These are phyloP conservation scores for Danaus plexippus DNA, from an alignment of 1,140 invertebrate genomes.

Conservation along the genomic window DNA sequence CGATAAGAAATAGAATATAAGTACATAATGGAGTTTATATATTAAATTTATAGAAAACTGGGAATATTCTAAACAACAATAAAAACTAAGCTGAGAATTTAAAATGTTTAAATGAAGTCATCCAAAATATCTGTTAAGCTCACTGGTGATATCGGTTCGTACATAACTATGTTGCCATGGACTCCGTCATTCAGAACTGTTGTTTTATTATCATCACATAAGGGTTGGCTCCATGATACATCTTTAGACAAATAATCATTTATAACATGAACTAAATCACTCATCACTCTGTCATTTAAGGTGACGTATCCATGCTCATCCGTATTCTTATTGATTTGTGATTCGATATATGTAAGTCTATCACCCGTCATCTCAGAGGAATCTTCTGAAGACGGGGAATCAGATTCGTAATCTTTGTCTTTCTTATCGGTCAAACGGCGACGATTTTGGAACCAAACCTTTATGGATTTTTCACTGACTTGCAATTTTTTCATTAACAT, in stretches of 20 bases:
- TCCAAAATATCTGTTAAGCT: slow-evolving; percentile 14
- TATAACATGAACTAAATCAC: slow-evolving; percentile 27
- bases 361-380: slow-evolving; percentile 11
- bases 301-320: slow-evolving; percentile 37
- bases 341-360: slow-evolving; percentile 32
- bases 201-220: no score
- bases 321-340: slow-evolving; percentile 27
- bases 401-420: slow-evolving; percentile 15
- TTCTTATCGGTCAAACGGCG: slow-evolving; percentile 36
- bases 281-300: slow-evolving; percentile 31
- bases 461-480: slow-evolving; percentile 38
- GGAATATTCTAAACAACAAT: no score
- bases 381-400: slow-evolving; percentile 20
- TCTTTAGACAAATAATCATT: slow-evolving; percentile 22
- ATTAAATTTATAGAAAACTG: no score
- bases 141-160: slow-evolving; percentile 45
- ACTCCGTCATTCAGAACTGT: no score
- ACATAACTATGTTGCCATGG: slow-evolving; percentile 17
- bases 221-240: neutral
- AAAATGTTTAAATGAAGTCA: neutral
- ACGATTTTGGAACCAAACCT: slow-evolving; percentile 53
- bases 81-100: no score
- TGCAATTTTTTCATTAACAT: slow-evolving; percentile 28
- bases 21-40: no score
- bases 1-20: no score